Evolutionary conservation across 2,113 vertebrate genomes (phyloP).

Genomic region (Barbus barbus): DNA sequence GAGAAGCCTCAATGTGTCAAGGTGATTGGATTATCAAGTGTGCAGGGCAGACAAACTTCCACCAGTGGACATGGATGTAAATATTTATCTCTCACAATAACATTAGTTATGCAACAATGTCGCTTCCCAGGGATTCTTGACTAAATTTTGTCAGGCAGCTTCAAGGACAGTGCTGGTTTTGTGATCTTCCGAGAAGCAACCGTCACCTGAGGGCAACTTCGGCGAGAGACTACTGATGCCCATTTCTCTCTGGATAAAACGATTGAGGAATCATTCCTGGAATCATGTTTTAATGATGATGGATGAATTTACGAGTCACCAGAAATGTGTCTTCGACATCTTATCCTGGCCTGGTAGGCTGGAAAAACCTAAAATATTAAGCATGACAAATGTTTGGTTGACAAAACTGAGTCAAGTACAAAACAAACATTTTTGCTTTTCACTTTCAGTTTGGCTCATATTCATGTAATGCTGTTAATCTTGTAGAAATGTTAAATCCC

Average conservation of each 20-base stretch:
- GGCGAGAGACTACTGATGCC: neutral
- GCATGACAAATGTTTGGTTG: neutral
- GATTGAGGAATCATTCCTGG: slow-evolving; percentile 2
- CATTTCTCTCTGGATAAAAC: neutral
- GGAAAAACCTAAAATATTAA: neutral
- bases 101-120: neutral
- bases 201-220: slow-evolving; percentile 20
- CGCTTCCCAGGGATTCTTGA: neutral
- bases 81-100: neutral
- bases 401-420: neutral
- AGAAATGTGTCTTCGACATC: neutral
- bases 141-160: neutral
- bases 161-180: neutral
- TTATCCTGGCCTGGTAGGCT: neutral
- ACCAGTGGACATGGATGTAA: slow-evolving; percentile 1
- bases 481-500: neutral
- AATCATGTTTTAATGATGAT: neutral
- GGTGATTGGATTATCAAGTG: slow-evolving; percentile 13
- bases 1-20: slow-evolving; percentile 5
- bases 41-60: slow-evolving; percentile 3
- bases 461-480: neutral
- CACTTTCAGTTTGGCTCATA: neutral
- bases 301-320: neutral
- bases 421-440: neutral
- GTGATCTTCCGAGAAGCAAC: neutral